These are phyloP conservation scores for Coregonus sp. DNA, from an alignment of 2,797 vertebrate genomes.

Conservation along the genomic window DNA sequence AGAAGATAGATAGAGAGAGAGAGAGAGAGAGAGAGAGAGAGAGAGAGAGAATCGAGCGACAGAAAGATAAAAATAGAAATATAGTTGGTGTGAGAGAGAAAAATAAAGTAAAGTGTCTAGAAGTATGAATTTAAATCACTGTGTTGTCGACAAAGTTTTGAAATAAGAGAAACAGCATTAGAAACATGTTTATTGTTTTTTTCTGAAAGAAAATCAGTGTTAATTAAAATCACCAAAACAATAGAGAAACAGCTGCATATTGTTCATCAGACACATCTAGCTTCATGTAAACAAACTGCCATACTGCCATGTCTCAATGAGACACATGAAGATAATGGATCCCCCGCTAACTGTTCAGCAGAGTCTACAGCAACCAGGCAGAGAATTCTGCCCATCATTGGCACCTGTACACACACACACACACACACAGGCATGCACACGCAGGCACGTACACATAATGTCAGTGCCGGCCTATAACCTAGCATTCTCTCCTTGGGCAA, in stretches of 20 bases:
- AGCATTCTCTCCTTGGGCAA: not conserved
- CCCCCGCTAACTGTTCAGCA: no score
- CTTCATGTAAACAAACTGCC: constrained; percentile 31
- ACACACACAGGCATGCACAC: not conserved
- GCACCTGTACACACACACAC: not conserved
- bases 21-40: no score
- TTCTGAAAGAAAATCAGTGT: constrained; percentile 15
- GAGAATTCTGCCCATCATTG: constrained; percentile 19
- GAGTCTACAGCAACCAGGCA: not conserved
- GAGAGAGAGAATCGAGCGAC: no score
- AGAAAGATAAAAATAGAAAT: no score
- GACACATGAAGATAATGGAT: constrained; percentile 30
- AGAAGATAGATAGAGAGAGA: no score
- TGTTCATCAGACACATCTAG: not conserved
- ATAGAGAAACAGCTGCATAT: constrained; percentile 52
- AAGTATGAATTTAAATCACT: not conserved
- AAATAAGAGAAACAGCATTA: not conserved
- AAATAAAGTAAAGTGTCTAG: no score
- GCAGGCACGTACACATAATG: not conserved
- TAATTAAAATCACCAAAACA: constrained; percentile 66
- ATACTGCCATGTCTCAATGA: constrained; percentile 54
- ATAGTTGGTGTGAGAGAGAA: no score
- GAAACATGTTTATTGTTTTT: constrained; percentile 23
- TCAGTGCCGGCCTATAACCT: not conserved
- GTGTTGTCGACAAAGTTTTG: not conserved